These are phyloP conservation scores for Calliscelio sp. DNA, from an alignment of 2,888 invertebrate genomes.

Conservation along the genomic window DNA sequence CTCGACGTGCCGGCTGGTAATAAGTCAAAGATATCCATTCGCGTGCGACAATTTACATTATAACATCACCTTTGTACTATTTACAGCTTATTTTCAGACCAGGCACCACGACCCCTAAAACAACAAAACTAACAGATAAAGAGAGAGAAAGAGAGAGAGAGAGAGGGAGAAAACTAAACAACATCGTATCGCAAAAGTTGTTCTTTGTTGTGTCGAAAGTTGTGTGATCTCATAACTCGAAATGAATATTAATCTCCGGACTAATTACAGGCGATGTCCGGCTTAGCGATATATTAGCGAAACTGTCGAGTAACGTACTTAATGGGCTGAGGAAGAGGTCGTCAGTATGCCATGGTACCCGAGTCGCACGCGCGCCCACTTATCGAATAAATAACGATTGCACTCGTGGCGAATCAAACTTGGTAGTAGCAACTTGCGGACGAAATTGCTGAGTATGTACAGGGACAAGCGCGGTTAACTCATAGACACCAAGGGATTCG, in stretches of 20 bases:
- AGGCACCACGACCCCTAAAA: no score
- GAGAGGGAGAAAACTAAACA: no score
- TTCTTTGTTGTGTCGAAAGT: no score
- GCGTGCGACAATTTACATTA: no score
- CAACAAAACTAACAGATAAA: no score
- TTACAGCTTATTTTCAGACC: no score
- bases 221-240: no score
- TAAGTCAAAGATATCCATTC: no score
- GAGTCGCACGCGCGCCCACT: conserved; percentile 26
- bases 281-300: conserved; percentile 2
- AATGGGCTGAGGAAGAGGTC: conserved; percentile 11
- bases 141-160: no score
- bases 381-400: conserved; percentile 37
- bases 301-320: conserved; percentile 25
- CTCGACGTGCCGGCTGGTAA: no score
- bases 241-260: conserved; percentile 18
- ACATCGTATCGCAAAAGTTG: no score
- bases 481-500: conserved; percentile 17
- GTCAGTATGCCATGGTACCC: background rate
- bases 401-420: conserved; percentile 21
- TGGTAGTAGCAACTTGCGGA: conserved; percentile 38
- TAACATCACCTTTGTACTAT: no score
- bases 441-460: conserved; percentile 59
- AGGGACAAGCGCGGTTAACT: conserved; percentile 33
- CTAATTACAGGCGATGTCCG: conserved; percentile 27